These are phyloP conservation scores for Tautogolabrus adspersus DNA, from an alignment of 2,113 vertebrate genomes.

Conservation along the genomic window DNA sequence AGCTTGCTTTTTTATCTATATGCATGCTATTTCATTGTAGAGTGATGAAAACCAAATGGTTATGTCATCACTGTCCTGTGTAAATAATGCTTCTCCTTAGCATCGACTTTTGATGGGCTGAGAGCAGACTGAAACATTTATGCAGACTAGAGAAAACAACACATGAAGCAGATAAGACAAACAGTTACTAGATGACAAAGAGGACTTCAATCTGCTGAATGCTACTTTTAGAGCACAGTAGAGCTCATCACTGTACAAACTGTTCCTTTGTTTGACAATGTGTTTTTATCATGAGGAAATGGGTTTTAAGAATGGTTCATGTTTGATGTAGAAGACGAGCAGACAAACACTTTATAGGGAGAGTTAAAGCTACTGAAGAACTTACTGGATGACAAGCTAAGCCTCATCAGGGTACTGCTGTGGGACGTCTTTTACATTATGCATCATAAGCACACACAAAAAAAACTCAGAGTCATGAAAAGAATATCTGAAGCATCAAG, in stretches of 20 bases:
- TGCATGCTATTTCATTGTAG: too few relatives aligned
- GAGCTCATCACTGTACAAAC: not conserved
- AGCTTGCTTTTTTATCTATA: too few relatives aligned
- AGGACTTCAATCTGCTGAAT: not conserved
- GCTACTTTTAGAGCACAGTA: not conserved
- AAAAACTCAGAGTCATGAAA: too few relatives aligned
- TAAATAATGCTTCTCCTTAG: not conserved
- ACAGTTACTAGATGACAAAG: conserved; percentile 9
- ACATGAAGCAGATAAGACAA: conserved; percentile 33
- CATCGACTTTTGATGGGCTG: not conserved
- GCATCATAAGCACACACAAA: not conserved
- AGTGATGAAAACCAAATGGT: too few relatives aligned
- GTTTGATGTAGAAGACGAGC: not conserved
- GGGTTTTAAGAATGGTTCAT: not conserved
- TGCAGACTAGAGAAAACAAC: conserved; percentile 17
- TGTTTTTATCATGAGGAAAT: not conserved
- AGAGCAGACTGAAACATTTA: conserved; percentile 13
- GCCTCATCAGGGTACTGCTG: too few relatives aligned
- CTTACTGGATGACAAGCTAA: too few relatives aligned
- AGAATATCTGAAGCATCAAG: not conserved
- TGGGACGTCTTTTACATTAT: not conserved
- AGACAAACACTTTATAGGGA: too few relatives aligned
- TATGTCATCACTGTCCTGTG: not conserved
- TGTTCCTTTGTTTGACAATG: not conserved
- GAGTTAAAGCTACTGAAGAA: too few relatives aligned